Conservation (phyloP, 2,113 vertebrate species). For the Lutjanus erythropterus region DNA sequence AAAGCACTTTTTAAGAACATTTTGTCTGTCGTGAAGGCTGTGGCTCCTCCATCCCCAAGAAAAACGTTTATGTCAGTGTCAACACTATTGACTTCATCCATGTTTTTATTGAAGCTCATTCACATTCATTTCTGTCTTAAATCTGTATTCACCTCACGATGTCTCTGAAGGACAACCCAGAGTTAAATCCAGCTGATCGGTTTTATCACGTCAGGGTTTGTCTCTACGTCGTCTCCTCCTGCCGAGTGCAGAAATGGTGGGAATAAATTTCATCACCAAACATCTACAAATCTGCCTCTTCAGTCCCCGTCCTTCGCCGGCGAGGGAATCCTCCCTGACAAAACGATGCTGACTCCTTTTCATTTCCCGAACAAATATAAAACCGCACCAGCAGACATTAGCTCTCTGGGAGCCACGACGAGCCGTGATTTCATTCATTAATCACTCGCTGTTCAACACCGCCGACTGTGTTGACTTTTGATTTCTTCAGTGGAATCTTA, state of each 20-base stretch:
- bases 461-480: neutral
- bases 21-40: no score
- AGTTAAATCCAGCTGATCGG: neutral
- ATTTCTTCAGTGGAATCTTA: slow-evolving; percentile 7
- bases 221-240: neutral
- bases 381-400: slow-evolving; percentile 1
- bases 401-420: neutral
- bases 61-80: no score
- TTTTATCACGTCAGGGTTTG: neutral
- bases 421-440: slow-evolving; percentile 34
- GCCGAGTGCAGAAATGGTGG: slow-evolving; percentile 5
- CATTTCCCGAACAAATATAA: slow-evolving; percentile 36
- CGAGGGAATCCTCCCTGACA: slow-evolving; percentile 30
- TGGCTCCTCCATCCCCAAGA: no score
- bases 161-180: neutral
- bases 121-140: neutral
- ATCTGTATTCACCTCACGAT: neutral
- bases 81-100: neutral
- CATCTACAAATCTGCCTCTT: slow-evolving; percentile 27
- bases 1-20: no score
- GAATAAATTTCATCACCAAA: slow-evolving; percentile 28
- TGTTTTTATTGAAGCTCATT: neutral
- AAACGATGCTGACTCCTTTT: slow-evolving; percentile 28
- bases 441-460: slow-evolving; percentile 1
- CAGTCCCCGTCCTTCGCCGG: neutral